Evolutionary conservation across 2,113 vertebrate genomes (phyloP).

Genomic region (Phyllostomus discolor): DNA sequence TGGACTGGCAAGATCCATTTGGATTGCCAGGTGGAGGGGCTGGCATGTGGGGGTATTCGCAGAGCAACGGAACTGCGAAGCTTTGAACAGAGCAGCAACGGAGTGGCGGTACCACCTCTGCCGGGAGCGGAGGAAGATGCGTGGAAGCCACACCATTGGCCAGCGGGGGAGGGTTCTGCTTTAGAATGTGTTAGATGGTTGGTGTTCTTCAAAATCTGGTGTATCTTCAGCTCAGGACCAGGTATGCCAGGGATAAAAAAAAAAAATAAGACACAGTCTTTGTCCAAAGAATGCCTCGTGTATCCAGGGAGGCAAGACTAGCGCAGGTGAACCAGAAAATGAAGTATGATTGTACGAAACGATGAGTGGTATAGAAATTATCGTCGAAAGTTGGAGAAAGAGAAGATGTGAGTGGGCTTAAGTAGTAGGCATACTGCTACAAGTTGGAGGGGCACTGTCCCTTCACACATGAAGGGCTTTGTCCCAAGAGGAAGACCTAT

Average conservation of each 20-base stretch:
- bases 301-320: background rate
- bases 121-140: too few relatives aligned
- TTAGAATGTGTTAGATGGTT: background rate
- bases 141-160: accelerated
- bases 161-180: background rate
- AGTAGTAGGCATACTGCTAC: background rate
- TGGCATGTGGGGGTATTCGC: accelerated
- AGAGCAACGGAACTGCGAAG: background rate
- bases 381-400: background rate
- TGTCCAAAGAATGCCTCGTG: background rate
- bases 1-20: background rate
- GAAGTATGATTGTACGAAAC: background rate
- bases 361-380: background rate
- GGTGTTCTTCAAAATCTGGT: background rate
- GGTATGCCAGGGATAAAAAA: background rate
- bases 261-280: background rate
- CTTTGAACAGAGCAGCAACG: background rate
- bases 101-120: background rate
- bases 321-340: background rate
- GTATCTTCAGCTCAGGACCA: background rate
- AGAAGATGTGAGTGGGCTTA: background rate
- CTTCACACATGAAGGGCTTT: background rate
- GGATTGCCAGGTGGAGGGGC: background rate
- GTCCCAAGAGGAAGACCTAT: background rate
- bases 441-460: background rate